Evolutionary conservation across 92 coral and sea anemone species (phyloP).

Genomic region (Blastomussa wellsi): DNA sequence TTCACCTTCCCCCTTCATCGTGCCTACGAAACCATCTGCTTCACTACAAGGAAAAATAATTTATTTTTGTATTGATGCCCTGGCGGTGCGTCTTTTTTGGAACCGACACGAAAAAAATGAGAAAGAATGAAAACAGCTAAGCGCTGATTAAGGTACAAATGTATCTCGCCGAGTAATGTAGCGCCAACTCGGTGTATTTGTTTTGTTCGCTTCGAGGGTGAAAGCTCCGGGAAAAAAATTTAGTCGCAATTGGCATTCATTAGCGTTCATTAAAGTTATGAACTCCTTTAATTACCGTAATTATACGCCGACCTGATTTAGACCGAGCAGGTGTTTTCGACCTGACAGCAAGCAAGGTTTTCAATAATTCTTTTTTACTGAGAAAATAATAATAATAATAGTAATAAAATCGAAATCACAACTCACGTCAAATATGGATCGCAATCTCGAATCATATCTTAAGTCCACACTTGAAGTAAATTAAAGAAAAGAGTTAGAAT

Average conservation of each 20-base stretch:
- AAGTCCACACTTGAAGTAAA: conserved; percentile 50
- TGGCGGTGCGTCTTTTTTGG: conserved; percentile 11
- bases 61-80: conserved; percentile 16
- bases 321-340: conserved; percentile 69
- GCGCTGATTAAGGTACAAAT: conserved; percentile 52
- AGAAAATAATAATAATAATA: background rate
- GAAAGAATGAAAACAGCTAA: conserved; percentile 44
- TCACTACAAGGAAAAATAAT: conserved; percentile 7
- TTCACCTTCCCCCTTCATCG: conserved; percentile 19
- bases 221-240: conserved; percentile 65
- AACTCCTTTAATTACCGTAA: conserved; percentile 84
- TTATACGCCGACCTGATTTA: conserved; percentile 61
- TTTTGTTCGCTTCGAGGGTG: conserved; percentile 66
- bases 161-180: conserved; percentile 33
- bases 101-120: conserved; percentile 16
- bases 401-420: conserved; percentile 33
- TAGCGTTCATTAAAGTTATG: conserved; percentile 83
- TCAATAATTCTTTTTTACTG: conserved; percentile 62
- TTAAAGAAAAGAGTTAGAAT: conserved; percentile 19
- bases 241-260: conserved; percentile 85
- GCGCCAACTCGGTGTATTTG: conserved; percentile 46
- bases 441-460: conserved; percentile 39
- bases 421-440: conserved; percentile 32
- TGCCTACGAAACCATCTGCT: conserved; percentile 35
- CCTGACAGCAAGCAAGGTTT: conserved; percentile 70